Evolutionary conservation across 2,888 invertebrate species (phyloP).

Genomic region (Trachelus troglodyta): DNA sequence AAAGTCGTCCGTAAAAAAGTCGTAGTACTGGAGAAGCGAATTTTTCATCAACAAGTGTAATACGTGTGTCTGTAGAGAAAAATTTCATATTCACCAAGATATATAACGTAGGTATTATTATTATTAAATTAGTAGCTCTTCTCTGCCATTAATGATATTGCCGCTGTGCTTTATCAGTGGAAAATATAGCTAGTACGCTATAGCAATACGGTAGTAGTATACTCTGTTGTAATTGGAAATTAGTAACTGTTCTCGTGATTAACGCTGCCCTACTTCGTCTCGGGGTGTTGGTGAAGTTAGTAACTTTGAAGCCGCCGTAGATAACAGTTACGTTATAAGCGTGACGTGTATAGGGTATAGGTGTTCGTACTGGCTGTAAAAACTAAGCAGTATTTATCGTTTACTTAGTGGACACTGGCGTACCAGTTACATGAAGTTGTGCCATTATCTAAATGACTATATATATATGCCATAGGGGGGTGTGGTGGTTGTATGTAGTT

Average conservation of each 20-base stretch:
- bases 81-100: too few species aligned
- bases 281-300: neutral
- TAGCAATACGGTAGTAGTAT: neutral
- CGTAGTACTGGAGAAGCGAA: neutral
- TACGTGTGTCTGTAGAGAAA: too few species aligned
- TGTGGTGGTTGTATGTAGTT: constrained; percentile 64
- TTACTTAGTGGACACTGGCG: constrained; percentile 10
- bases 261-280: neutral
- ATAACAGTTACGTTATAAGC: neutral
- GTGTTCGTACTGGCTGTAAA: neutral
- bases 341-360: neutral
- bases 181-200: neutral
- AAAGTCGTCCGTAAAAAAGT: neutral
- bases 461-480: constrained; percentile 19
- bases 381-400: constrained; percentile 33
- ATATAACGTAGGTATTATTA: too few species aligned
- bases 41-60: neutral
- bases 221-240: neutral
- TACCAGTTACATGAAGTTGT: constrained; percentile 44
- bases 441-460: constrained; percentile 52
- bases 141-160: neutral
- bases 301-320: neutral
- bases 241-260: neutral
- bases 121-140: neutral
- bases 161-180: neutral